Conservation (phyloP, 2,888 invertebrate species). For the Merodon equestris region DNA sequence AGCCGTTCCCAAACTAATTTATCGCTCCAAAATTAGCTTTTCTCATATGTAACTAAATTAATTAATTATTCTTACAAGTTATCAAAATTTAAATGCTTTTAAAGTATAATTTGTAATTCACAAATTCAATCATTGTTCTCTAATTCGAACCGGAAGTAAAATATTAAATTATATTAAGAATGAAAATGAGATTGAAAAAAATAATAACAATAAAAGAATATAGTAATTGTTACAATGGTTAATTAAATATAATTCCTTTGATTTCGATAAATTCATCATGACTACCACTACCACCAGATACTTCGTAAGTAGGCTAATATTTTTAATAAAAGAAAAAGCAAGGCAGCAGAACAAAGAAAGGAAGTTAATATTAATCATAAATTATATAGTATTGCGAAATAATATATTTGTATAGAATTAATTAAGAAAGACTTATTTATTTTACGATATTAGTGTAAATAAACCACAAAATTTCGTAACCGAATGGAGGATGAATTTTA, state of each 20-base stretch:
- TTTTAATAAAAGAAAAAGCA: conserved; percentile 42
- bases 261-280: conserved; percentile 36
- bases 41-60: conserved; percentile 46
- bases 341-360: conserved; percentile 6
- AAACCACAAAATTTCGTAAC: conserved; percentile 56
- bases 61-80: conserved; percentile 47
- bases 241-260: conserved; percentile 29
- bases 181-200: no score
- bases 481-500: conserved; percentile 16
- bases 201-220: background rate
- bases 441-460: conserved; percentile 69
- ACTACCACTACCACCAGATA: conserved; percentile 60
- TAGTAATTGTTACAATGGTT: conserved; percentile 7
- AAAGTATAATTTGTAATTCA: no score
- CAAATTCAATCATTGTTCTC: no score
- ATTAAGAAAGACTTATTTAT: conserved; percentile 63
- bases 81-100: conserved; percentile 20
- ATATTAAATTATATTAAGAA: no score
- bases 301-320: conserved; percentile 61
- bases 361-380: conserved; percentile 40
- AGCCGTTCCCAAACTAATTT: conserved; percentile 7
- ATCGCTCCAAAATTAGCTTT: conserved; percentile 73
- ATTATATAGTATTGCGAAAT: conserved; percentile 24
- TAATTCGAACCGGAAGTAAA: no score
- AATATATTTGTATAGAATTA: conserved; percentile 65